These are phyloP conservation scores for Zaprionus davidi DNA, from an alignment of 1,140 invertebrate genomes.

Conservation along the genomic window DNA sequence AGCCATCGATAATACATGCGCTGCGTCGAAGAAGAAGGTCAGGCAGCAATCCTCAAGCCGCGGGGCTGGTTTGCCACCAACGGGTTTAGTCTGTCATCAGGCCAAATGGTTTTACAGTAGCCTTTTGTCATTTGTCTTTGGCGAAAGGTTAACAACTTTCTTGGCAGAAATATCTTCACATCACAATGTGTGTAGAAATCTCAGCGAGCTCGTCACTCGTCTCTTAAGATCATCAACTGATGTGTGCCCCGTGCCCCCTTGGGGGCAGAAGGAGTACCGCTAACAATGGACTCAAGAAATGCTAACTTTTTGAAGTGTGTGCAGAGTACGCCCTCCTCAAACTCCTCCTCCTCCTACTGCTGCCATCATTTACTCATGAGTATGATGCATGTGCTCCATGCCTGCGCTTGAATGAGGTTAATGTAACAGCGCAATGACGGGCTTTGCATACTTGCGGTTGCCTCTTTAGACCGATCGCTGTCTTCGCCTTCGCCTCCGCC, in stretches of 20 bases:
- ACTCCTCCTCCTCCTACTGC: not conserved
- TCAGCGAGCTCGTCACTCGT: constrained; percentile 8
- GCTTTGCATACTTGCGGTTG: constrained; percentile 50
- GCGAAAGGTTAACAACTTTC: constrained; percentile 51
- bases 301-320: constrained; percentile 24
- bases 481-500: constrained; percentile 10
- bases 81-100: constrained; percentile 23
- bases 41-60: constrained; percentile 1
- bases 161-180: constrained; percentile 22
- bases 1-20: constrained; percentile 35
- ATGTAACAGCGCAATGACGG: constrained; percentile 52
- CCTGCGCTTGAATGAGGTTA: constrained; percentile 49
- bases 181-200: constrained; percentile 33
- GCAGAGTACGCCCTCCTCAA: not conserved
- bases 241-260: not conserved
- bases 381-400: constrained; percentile 13
- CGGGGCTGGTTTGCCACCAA: not conserved
- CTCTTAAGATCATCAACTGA: constrained; percentile 38
- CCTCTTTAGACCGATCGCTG: constrained; percentile 20
- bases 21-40: constrained; percentile 33
- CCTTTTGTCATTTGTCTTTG: constrained; percentile 54
- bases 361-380: constrained; percentile 15
- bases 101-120: constrained; percentile 42
- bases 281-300: constrained; percentile 24
- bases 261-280: constrained; percentile 36